A percentile compares a stretch with the other conserved stretches of the same genome.
These are phyloP conservation scores for Sympetrum striolatum DNA, from an alignment of 2,888 invertebrate genomes.

Conservation along the genomic window DNA sequence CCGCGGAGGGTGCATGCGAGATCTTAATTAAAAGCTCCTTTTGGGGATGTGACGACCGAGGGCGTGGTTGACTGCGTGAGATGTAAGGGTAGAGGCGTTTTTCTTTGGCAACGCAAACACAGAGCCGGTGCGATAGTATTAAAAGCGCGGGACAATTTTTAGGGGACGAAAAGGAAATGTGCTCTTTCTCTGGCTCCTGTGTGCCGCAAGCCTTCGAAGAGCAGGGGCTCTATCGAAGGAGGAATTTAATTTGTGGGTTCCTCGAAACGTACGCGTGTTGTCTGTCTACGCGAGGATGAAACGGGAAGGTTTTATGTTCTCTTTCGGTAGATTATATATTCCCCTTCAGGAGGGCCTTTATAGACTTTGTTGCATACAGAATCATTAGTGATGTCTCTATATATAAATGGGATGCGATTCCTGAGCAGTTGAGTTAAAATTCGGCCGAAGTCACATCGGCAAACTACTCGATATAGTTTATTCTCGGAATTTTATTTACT, in stretches of 20 bases:
- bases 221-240: not conserved
- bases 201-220: not conserved
- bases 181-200: not conserved
- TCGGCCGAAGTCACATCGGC: too few species aligned
- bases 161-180: not conserved
- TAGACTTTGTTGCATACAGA: too few species aligned
- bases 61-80: not conserved
- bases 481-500: too few species aligned
- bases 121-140: not conserved
- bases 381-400: too few species aligned
- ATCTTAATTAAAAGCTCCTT: slow-evolving; percentile 37
- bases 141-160: not conserved
- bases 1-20: not conserved
- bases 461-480: too few species aligned
- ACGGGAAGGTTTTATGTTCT: too few species aligned
- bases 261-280: not conserved
- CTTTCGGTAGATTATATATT: too few species aligned
- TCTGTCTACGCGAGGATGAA: not conserved
- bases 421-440: too few species aligned
- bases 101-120: too few species aligned
- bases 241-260: not conserved
- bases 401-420: too few species aligned
- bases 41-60: not conserved
- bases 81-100: not conserved
- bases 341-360: too few species aligned